Evolutionary conservation across 2,888 invertebrate genomes (phyloP).

Genomic region (Lottia gigantea): DNA sequence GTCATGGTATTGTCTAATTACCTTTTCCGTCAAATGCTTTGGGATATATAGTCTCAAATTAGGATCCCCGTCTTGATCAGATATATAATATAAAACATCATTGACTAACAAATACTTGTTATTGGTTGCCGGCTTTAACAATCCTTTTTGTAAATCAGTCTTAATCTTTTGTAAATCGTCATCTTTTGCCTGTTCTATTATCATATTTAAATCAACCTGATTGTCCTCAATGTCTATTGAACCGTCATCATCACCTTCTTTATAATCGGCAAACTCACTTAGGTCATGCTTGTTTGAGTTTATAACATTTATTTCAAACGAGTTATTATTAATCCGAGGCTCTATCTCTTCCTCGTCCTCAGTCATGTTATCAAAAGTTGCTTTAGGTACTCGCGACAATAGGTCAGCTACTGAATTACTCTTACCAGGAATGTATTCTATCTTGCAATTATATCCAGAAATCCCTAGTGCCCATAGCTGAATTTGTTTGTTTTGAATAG

Average conservation of each 20-base stretch:
- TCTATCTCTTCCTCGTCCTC: neutral
- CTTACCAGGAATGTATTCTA: conserved; percentile 12
- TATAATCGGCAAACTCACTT: conserved; percentile 1
- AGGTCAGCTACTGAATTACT: conserved; percentile 11
- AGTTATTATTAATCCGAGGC: neutral
- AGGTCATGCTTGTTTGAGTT: neutral
- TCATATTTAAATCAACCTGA: neutral
- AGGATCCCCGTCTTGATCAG: conserved; percentile 1
- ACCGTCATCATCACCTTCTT: neutral
- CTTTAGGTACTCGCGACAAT: neutral
- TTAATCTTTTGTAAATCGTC: neutral
- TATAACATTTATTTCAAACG: neutral
- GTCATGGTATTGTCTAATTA: conserved; percentile 17
- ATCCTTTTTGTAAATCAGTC: neutral
- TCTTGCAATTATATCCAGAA: conserved; percentile 13
- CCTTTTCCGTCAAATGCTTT: neutral
- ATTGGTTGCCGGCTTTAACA: neutral
- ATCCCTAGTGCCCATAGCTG: conserved; percentile 14
- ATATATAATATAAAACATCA: conserved; percentile 3
- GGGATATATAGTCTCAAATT: conserved; percentile 1
- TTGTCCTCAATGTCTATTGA: neutral
- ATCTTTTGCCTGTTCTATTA: neutral
- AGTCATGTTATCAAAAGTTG: neutral
- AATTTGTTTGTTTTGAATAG: conserved; percentile 15
- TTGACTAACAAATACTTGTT: neutral